Conservation (phyloP, 53 echinoderm and acorn worm species). For the Patiria pectinifera region DNA sequence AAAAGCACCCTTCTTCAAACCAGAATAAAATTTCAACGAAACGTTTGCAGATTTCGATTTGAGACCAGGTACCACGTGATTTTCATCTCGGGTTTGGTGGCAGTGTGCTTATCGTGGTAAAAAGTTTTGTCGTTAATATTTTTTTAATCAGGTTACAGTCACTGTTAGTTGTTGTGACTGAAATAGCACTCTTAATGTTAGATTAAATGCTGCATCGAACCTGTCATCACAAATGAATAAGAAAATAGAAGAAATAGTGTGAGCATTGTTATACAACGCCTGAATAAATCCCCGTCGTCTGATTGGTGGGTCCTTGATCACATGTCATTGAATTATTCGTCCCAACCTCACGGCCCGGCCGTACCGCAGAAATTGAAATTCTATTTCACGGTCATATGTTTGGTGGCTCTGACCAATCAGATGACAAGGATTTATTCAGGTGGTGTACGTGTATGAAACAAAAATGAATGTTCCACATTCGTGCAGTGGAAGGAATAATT, state of each 20-base stretch:
- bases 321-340: too few species aligned
- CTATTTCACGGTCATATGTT: too few species aligned
- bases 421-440: too few species aligned
- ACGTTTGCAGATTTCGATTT: not conserved
- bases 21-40: not conserved
- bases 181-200: not conserved
- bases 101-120: constrained; percentile 64
- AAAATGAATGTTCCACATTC: too few species aligned
- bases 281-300: too few species aligned
- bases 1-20: not conserved
- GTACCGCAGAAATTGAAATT: too few species aligned
- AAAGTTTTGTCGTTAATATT: not conserved
- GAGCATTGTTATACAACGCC: not conserved
- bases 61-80: not conserved
- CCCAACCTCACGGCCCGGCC: too few species aligned
- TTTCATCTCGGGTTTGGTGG: constrained; percentile 55
- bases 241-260: not conserved
- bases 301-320: too few species aligned
- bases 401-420: too few species aligned
- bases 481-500: too few species aligned
- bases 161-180: too few species aligned
- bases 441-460: too few species aligned
- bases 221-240: not conserved
- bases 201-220: not conserved
- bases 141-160: not conserved